Conservation (phyloP, 2,113 vertebrate genomes). For the Ailuropoda melanoleuca region DNA sequence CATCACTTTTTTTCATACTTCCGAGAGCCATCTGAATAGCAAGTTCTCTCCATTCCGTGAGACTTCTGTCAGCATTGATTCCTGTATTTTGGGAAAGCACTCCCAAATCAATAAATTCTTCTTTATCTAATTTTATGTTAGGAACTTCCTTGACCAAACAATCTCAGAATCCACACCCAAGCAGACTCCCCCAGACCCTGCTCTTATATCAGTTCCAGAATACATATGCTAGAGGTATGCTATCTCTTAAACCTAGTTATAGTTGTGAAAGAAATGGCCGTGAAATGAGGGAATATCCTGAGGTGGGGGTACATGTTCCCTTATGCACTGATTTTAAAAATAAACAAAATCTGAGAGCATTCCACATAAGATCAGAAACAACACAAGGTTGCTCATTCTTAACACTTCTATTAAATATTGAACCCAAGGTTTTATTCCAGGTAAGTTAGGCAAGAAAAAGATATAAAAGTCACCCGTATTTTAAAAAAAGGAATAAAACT, state of each 20-base stretch:
- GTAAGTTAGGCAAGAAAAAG: neutral
- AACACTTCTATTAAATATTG: neutral
- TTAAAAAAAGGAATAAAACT: neutral
- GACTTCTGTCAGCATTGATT: neutral
- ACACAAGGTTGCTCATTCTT: neutral
- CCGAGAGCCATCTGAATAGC: neutral
- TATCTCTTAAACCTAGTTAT: neutral
- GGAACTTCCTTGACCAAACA: neutral
- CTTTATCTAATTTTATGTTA: neutral
- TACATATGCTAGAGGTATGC: neutral
- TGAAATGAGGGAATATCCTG: neutral
- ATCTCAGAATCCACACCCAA: neutral
- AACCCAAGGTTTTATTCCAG: neutral
- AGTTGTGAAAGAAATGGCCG: neutral
- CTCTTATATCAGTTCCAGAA: neutral
- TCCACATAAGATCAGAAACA: neutral
- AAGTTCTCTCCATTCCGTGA: neutral
- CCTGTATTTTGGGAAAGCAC: neutral
- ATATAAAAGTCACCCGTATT: neutral
- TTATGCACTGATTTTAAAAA: neutral
- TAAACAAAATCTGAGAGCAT: neutral
- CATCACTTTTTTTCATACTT: neutral
- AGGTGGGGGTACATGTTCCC: neutral
- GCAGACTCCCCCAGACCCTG: neutral
- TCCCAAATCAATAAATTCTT: neutral